Evolutionary conservation across 2,888 invertebrate species (phyloP).

Genomic region (Aquatica leii): DNA sequence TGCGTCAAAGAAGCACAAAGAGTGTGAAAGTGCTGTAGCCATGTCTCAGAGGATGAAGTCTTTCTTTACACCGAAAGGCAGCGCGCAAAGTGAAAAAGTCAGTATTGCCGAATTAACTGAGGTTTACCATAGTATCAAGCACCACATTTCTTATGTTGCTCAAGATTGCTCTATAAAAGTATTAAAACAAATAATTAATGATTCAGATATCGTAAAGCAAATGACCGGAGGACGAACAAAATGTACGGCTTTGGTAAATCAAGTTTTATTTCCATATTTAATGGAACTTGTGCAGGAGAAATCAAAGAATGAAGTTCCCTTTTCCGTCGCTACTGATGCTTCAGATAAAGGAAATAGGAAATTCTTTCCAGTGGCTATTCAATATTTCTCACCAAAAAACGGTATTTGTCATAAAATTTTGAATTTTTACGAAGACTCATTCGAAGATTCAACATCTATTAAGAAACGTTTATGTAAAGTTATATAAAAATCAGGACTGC

Average conservation of each 20-base stretch:
- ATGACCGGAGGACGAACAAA: background rate
- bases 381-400: background rate
- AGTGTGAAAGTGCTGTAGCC: background rate
- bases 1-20: background rate
- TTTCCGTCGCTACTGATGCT: constrained; percentile 7
- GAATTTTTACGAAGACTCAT: constrained; percentile 5
- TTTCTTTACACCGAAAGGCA: background rate
- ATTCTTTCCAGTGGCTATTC: background rate
- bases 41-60: background rate
- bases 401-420: constrained; percentile 2
- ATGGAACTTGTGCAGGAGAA: constrained; percentile 3
- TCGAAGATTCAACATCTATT: constrained; percentile 8
- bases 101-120: constrained; percentile 3
- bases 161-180: constrained; percentile 2
- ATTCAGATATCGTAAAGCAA: background rate
- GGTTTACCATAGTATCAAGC: background rate
- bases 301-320: background rate
- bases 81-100: constrained; percentile 1
- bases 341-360: constrained; percentile 5
- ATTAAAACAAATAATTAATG: background rate
- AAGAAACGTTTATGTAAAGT: background rate
- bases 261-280: constrained; percentile 5
- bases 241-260: background rate
- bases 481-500: background rate
- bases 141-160: constrained; percentile 1